Conservation (phyloP, 23 tunicate genomes). For the Halocynthia roretzi region DNA sequence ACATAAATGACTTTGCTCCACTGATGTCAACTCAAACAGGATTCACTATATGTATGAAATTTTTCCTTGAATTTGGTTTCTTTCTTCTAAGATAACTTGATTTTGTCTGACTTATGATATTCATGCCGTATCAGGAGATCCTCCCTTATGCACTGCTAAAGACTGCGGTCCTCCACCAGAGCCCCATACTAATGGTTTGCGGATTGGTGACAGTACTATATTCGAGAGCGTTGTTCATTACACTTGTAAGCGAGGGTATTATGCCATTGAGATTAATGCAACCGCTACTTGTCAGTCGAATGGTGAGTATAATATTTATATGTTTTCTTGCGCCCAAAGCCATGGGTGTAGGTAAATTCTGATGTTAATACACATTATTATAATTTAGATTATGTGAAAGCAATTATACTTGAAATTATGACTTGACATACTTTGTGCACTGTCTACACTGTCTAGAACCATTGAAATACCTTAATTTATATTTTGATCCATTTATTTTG, state of each 20-base stretch:
- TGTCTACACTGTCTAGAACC: not conserved
- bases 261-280: constrained; percentile 7
- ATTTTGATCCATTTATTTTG: not conserved
- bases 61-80: no score
- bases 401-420: no score
- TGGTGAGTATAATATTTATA: constrained; percentile 29
- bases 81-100: no score
- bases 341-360: no score
- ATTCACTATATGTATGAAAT: no score
- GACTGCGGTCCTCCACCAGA: constrained; percentile 74
- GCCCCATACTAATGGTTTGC: constrained; percentile 28
- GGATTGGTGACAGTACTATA: constrained; percentile 34
- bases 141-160: constrained; percentile 49
- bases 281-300: constrained; percentile 27
- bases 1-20: no score
- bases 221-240: constrained; percentile 44
- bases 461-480: not conserved
- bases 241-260: constrained; percentile 57
- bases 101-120: no score
- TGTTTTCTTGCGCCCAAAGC: not conserved
- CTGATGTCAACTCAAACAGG: no score
- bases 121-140: not conserved
- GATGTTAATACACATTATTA: no score
- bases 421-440: no score
- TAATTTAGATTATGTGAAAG: no score